Conservation (phyloP, 2,113 vertebrate species). For the Mormyrus iriodes region DNA sequence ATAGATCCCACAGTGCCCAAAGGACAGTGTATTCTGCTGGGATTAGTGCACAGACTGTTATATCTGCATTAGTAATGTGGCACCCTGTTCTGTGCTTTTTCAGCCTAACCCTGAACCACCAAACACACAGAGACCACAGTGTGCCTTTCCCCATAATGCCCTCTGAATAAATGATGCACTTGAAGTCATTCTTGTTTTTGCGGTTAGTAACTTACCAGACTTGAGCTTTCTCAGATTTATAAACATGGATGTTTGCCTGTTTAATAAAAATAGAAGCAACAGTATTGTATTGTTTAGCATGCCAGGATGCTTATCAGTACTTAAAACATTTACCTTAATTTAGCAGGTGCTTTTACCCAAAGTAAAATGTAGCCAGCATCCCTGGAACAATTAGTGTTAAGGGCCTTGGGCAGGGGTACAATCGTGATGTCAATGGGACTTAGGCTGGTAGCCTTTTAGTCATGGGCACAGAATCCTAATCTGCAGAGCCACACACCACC, state of each 20-base stretch:
- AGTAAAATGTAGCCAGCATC: neutral
- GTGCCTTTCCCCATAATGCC: neutral
- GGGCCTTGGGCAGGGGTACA: neutral
- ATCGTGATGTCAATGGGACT: neutral
- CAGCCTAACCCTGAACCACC: neutral
- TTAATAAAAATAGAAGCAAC: neutral
- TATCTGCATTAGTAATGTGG: neutral
- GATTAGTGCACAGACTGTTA: neutral
- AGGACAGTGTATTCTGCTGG: neutral
- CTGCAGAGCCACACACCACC: neutral
- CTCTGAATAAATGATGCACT: neutral
- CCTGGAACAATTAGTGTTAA: neutral
- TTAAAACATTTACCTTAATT: neutral
- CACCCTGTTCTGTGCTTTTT: neutral
- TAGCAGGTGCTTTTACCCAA: neutral
- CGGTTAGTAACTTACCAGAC: neutral
- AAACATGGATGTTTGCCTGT: neutral
- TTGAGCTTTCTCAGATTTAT: neutral
- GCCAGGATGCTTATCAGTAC: neutral
- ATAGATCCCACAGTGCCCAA: neutral
- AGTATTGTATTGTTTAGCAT: neutral
- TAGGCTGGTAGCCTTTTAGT: neutral
- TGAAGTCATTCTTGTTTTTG: neutral
- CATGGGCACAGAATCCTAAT: neutral
- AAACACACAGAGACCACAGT: neutral